These are phyloP conservation scores for Celastrina argiolus DNA, from an alignment of 2,888 invertebrate genomes.

Conservation along the genomic window DNA sequence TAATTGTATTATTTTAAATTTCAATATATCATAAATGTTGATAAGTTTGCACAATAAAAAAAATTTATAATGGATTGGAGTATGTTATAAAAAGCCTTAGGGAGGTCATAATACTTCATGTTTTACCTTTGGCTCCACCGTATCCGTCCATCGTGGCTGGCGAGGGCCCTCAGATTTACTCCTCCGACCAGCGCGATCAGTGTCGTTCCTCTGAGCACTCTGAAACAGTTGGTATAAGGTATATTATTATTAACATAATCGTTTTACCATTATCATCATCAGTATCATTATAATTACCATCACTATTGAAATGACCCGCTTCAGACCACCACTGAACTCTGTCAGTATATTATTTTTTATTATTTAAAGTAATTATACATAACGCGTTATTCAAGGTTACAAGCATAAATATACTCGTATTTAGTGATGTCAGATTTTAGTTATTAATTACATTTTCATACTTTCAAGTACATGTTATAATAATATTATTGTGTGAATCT, in stretches of 20 bases:
- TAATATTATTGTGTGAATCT: background rate
- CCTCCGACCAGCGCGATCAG: conserved; percentile 81
- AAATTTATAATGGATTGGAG: no score
- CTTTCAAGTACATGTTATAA: background rate
- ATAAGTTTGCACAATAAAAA: no score
- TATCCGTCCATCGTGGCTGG: conserved; percentile 71
- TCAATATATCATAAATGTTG: background rate
- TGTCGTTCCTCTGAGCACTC: conserved; percentile 83
- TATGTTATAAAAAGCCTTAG: background rate
- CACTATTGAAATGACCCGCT: background rate
- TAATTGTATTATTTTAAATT: background rate
- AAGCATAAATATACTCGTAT: background rate
- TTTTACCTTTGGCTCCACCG: conserved; percentile 70
- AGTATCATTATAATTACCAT: background rate
- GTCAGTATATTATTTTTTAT: background rate
- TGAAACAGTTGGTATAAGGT: conserved; percentile 45
- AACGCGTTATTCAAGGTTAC: background rate
- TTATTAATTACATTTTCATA: background rate
- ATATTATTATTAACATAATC: background rate
- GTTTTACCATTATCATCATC: background rate
- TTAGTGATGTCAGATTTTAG: background rate
- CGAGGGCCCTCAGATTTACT: conserved; percentile 89
- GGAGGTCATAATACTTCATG: background rate
- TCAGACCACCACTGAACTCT: no score
- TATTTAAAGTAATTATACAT: background rate